Evolutionary conservation across 2,113 vertebrate species (phyloP).

Genomic region (Chaetura pelagica): DNA sequence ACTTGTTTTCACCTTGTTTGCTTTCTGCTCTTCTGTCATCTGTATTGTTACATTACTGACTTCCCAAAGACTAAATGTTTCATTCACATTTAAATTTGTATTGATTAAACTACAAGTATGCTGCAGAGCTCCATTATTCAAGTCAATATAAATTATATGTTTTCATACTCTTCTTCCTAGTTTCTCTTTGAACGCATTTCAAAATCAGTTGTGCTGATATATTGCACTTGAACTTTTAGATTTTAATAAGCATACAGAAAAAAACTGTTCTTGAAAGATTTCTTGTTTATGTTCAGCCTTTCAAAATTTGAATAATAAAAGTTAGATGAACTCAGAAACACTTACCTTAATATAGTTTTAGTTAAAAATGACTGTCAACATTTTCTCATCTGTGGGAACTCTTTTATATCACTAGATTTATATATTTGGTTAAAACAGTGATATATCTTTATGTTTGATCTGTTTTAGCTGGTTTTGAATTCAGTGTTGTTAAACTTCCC

Average conservation of each 20-base stretch:
- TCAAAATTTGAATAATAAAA: background rate
- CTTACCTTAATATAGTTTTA: background rate
- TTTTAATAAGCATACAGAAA: background rate
- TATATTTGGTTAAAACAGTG: background rate
- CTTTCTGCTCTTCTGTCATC: background rate
- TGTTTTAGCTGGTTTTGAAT: background rate
- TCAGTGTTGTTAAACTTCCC: background rate
- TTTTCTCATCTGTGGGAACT: background rate
- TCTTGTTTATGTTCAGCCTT: background rate
- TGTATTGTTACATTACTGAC: background rate
- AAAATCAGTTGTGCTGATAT: background rate
- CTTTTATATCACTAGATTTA: background rate
- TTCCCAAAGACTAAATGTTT: background rate
- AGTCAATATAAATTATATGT: background rate
- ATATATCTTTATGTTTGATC: background rate
- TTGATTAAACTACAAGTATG: background rate
- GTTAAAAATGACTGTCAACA: background rate
- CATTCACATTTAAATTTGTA: background rate
- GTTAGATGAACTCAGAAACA: background rate
- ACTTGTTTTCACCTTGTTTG: background rate
- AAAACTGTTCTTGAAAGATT: background rate
- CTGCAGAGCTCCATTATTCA: background rate
- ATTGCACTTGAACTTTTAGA: background rate
- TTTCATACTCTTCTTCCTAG: background rate
- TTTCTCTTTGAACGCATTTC: background rate